These are phyloP conservation scores for Alviniconcha strummeri DNA, from an alignment of 2,888 invertebrate genomes.

Conservation along the genomic window DNA sequence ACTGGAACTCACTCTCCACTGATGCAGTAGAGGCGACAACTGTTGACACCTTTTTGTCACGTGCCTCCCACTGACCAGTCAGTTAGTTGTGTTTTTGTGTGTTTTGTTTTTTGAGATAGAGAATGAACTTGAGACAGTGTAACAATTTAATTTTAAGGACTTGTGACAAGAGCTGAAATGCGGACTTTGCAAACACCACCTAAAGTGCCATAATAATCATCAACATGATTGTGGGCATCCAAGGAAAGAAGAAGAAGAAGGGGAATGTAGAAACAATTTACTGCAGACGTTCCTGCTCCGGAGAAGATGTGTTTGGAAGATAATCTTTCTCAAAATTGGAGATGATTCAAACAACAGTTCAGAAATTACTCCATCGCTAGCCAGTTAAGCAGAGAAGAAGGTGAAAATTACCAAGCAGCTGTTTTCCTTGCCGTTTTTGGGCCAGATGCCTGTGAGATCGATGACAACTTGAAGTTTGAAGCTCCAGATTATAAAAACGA, in stretches of 20 bases:
- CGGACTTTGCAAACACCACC: too few relatives aligned
- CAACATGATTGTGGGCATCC: too few relatives aligned
- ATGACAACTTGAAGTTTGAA: slow-evolving; percentile 15
- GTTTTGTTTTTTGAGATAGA: too few relatives aligned
- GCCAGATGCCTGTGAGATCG: slow-evolving; percentile 5
- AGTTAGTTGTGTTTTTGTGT: too few relatives aligned
- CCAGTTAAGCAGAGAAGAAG: neutral
- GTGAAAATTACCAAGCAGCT: neutral
- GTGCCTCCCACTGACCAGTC: too few relatives aligned
- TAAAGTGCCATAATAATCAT: too few relatives aligned
- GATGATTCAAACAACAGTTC: neutral
- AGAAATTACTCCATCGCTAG: neutral
- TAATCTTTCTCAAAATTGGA: slow-evolving; percentile 8
- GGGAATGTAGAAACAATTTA: neutral
- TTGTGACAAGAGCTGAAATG: too few relatives aligned
- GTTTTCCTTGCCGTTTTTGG: neutral
- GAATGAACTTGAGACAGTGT: too few relatives aligned
- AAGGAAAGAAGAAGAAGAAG: neutral
- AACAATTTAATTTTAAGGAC: too few relatives aligned
- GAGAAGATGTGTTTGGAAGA: neutral
- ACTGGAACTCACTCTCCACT: too few relatives aligned
- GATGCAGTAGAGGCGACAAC: too few relatives aligned
- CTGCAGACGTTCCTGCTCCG: neutral
- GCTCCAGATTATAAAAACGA: neutral
- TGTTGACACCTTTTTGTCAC: too few relatives aligned